Evolutionary conservation across 2,888 invertebrate genomes (phyloP).

Genomic region (Oscheius sp.): DNA sequence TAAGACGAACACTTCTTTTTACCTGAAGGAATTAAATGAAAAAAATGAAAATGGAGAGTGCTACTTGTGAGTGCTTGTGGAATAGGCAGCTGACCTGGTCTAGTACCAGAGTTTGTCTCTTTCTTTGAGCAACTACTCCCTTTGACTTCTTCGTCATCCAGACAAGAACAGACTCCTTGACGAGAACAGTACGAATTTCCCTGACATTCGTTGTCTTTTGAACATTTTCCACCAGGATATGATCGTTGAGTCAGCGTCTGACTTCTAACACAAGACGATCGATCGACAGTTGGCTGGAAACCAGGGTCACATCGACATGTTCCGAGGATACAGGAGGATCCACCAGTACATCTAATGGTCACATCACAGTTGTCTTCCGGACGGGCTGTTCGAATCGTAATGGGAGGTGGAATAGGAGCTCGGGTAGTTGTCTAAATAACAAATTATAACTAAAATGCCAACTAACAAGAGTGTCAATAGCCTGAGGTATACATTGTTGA

Average conservation of each 20-base stretch:
- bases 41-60: no score
- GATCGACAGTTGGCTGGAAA: constrained; percentile 55
- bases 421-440: constrained; percentile 3
- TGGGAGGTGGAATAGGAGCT: background rate
- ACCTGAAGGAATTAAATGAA: constrained; percentile 14
- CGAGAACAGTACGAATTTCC: constrained; percentile 41
- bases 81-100: constrained; percentile 18
- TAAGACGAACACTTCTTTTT: constrained; percentile 27
- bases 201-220: constrained; percentile 42
- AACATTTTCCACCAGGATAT: constrained; percentile 43
- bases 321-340: constrained; percentile 63
- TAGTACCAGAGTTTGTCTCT: no score
- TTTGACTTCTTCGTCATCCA: constrained; percentile 37
- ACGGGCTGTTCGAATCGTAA: constrained; percentile 43
- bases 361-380: constrained; percentile 64
- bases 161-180: constrained; percentile 48
- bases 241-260: constrained; percentile 38
- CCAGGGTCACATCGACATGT: constrained; percentile 66
- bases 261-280: constrained; percentile 48
- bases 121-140: constrained; percentile 51
- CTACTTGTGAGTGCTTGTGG: constrained; percentile 18
- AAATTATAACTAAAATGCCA: background rate
- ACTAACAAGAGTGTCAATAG: constrained; percentile 13
- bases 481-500: constrained; percentile 33
- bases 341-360: constrained; percentile 62